phyloP scores from a whole-genome alignment of 2,113 vertebrate species.

The Seriola rivoliana region DNA sequence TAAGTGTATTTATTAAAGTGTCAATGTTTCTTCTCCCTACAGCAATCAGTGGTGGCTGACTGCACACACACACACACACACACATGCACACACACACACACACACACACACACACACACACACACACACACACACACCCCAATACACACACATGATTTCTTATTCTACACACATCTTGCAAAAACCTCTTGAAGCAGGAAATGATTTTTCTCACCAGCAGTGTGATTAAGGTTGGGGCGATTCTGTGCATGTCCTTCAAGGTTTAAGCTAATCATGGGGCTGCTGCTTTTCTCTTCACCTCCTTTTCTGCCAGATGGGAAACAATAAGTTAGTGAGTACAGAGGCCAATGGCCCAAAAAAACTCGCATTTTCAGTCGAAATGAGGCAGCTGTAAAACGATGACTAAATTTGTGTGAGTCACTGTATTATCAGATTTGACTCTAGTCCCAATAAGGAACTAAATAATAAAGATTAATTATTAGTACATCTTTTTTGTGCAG shows the following conservation, averaged over 20 bases:
- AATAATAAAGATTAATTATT: no score
- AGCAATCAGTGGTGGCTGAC: not conserved
- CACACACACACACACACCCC: not conserved
- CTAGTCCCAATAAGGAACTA: no score
- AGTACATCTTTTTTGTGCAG: no score
- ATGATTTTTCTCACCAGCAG: constrained; percentile 58
- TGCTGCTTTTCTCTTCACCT: not conserved
- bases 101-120: not conserved
- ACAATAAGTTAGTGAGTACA: constrained; percentile 44
- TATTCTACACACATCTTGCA: constrained; percentile 47
- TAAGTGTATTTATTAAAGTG: not conserved
- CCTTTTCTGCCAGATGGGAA: constrained; percentile 40
- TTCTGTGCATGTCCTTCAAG: constrained; percentile 70
- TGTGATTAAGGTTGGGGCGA: constrained; percentile 67
- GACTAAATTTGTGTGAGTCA: no score
- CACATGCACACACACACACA: not conserved
- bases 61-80: not conserved
- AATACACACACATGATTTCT: constrained; percentile 4
- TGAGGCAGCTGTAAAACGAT: no score
- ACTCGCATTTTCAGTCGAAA: no score
- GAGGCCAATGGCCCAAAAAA: no score
- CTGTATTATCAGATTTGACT: no score
- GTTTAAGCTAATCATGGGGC: constrained; percentile 53
- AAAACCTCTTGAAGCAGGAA: constrained; percentile 65
- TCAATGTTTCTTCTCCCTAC: constrained; percentile 1